Evolutionary conservation across 1,140 invertebrate species (phyloP), one percentile per base, ranked within the genome.

Genomic region (Bradynema listronoti): DNA sequence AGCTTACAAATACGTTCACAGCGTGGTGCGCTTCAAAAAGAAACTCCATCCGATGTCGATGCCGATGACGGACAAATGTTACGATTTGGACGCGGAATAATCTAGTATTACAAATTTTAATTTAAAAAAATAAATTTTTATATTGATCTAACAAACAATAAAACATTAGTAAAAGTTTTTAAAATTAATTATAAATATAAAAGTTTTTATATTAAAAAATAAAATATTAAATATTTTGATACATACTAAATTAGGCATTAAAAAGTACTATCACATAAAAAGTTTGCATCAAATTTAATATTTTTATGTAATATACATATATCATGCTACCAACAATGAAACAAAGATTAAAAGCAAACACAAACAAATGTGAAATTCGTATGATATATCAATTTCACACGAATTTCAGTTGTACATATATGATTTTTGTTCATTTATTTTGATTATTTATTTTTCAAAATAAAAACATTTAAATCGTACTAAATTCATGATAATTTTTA

Each of bases 21-120:
- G 41, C 19, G 59, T 4, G 55, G 59, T 7, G 27, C 59, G 16
- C 11, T 30, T 19, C 56, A 46, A 16, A 42, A 60, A 43, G 58
- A 60, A 33, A 36, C 52, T 14, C 47, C 34, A 16, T 9, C 24
- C 7, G 52, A 49, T n/a, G 49, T 61, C n/a, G 59, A 61, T 57
- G 59, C 59, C 16, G 59, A 61, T 33, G 59, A 61, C 41, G 59
- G 59, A 0, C 59, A 61, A 34, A 29, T 61, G 36, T 30, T 61
- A 25, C 32, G 59, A 30, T 61, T 49, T 33, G 59, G 59, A 11
- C 50, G 50, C 25, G 24, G 6, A 49, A 57, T 49, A 49, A 16
- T 34, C 45, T 43, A 30, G 33, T n/a, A 43, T 25, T n/a, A 36
- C 0, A 30, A 19, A n/a, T n/a, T n/a, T n/a, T n/a, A n/a, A n/a